Conservation (phyloP, 2,113 vertebrate species). For the Cyphomyrus discorhynchus region DNA sequence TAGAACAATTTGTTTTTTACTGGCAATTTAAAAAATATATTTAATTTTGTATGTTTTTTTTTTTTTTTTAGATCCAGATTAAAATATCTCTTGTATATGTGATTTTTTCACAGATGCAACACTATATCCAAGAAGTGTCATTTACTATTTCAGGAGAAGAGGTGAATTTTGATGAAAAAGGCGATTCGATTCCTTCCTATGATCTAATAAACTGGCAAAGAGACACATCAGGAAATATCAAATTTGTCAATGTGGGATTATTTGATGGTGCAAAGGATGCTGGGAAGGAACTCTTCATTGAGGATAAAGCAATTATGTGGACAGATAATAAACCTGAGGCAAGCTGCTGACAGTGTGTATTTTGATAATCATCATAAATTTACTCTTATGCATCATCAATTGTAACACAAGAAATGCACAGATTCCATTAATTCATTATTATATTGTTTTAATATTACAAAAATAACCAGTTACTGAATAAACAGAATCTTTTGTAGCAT, state of each 20-base stretch:
- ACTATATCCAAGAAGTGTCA: slow-evolving; percentile 46
- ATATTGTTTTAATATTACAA: neutral
- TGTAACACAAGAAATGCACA: neutral
- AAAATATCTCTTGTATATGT: neutral
- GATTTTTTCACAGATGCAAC: neutral
- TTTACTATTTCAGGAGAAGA: slow-evolving; percentile 52
- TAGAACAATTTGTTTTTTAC: slow-evolving; percentile 26
- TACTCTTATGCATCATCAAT: neutral
- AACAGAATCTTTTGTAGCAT: neutral
- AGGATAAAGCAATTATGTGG: slow-evolving; percentile 54
- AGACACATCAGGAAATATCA: slow-evolving; percentile 43
- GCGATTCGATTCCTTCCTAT: slow-evolving; percentile 61
- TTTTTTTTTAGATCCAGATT: neutral
- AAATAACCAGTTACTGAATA: neutral
- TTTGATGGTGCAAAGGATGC: slow-evolving; percentile 54
- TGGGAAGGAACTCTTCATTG: slow-evolving; percentile 56
- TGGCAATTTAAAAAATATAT: neutral
- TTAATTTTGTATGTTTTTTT: neutral
- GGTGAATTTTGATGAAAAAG: slow-evolving; percentile 63
- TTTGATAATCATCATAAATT: neutral
- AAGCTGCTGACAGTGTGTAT: slow-evolving; percentile 48
- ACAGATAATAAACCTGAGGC: slow-evolving; percentile 57
- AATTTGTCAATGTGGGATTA: slow-evolving; percentile 35
- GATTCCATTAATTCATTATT: neutral
- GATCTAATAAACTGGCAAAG: slow-evolving; percentile 67